Conservation (phyloP, 2,797 vertebrate species). For the Notoglanidium macrostoma region DNA sequence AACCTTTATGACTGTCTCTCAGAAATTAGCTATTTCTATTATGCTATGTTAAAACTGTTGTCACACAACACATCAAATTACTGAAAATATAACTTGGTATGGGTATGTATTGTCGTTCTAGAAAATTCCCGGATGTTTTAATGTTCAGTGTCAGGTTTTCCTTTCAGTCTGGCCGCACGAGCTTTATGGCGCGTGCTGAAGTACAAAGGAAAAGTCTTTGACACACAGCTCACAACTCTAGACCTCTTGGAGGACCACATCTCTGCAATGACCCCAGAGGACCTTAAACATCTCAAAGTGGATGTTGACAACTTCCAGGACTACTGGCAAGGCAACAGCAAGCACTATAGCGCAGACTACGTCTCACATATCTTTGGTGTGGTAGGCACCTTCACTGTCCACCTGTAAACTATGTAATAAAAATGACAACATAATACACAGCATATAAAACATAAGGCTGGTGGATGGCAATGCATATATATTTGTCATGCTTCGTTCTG, state of each 20-base stretch:
- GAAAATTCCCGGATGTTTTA: not conserved
- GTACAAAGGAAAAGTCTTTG: conserved; percentile 79
- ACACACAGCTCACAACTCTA: conserved; percentile 84
- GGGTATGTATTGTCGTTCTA: not conserved
- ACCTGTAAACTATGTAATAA: not conserved
- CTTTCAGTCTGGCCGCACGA: conserved; percentile 84
- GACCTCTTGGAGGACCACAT: conserved; percentile 89
- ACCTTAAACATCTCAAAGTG: conserved; percentile 74
- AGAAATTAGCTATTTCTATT: not conserved
- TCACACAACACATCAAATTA: not conserved
- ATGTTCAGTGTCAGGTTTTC: not conserved
- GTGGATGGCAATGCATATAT: no score
- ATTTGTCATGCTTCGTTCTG: not conserved
- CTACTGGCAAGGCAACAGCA: conserved; percentile 82
- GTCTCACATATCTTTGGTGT: conserved; percentile 89
- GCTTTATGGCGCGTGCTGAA: conserved; percentile 88
- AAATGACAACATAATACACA: not conserved
- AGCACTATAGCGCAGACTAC: conserved; percentile 78
- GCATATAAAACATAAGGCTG: not conserved
- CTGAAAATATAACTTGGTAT: no score
- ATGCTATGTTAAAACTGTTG: not conserved
- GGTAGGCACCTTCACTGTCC: conserved; percentile 68
- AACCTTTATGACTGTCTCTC: not conserved
- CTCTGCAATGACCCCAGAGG: conserved; percentile 76
- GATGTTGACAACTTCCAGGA: conserved; percentile 80